phyloP scores from a whole-genome alignment of 2,797 vertebrate genomes.

The Selene dorsalis region DNA sequence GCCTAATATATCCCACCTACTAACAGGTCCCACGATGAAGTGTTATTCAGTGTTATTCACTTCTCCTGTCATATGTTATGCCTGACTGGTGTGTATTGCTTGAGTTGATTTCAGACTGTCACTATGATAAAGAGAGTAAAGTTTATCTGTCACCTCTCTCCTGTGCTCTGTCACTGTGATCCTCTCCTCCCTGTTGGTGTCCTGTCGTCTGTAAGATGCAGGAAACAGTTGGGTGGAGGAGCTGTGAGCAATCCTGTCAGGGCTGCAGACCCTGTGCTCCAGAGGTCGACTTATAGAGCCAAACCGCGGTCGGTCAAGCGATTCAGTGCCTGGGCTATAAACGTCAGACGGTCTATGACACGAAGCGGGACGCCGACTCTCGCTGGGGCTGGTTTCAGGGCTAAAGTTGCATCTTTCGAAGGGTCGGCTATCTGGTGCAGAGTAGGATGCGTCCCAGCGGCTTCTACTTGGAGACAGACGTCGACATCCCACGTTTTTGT shows the following conservation, averaged over 20 bases:
- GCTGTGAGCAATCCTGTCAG: constrained; percentile 30
- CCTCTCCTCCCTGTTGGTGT: constrained; percentile 52
- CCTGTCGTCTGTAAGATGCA: constrained; percentile 42
- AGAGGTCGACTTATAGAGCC: constrained; percentile 29
- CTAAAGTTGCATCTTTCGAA: constrained; percentile 15
- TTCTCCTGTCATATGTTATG: too few relatives aligned
- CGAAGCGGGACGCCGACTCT: constrained; percentile 38
- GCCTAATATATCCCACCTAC: too few relatives aligned
- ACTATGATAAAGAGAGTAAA: not conserved
- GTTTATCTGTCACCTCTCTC: constrained; percentile 55
- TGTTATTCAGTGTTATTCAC: too few relatives aligned
- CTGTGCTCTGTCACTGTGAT: constrained; percentile 46
- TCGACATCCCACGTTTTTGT: constrained; percentile 36
- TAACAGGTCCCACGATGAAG: too few relatives aligned
- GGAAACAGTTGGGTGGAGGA: constrained; percentile 39
- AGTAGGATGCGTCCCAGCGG: constrained; percentile 87
- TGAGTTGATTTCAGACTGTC: not conserved
- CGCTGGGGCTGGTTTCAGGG: not conserved
- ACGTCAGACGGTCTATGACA: constrained; percentile 20
- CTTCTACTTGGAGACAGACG: constrained; percentile 84
- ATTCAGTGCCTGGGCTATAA: constrained; percentile 34
- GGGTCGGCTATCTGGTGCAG: constrained; percentile 16
- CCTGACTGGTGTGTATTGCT: not conserved
- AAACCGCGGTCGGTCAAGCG: constrained; percentile 15
- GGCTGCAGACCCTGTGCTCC: constrained; percentile 51